These are phyloP conservation scores for Kradibia gibbosae DNA, from an alignment of 1,140 invertebrate genomes.

Conservation along the genomic window DNA sequence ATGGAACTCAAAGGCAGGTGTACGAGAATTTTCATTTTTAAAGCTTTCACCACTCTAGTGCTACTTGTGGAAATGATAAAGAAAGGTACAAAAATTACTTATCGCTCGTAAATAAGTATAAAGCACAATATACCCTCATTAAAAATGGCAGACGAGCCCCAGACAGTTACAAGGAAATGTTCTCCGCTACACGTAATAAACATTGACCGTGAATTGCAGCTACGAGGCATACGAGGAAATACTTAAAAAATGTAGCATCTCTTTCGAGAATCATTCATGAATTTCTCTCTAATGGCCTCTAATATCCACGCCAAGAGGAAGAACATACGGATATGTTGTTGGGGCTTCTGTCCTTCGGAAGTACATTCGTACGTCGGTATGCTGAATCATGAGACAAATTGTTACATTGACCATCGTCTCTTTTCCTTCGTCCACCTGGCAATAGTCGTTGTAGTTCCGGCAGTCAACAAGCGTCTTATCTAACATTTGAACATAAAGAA, in stretches of 20 bases:
- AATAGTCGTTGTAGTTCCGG: neutral
- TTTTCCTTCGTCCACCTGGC: neutral
- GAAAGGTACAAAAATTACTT: neutral
- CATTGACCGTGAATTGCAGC: neutral
- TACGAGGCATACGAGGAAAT: neutral
- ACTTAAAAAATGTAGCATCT: neutral
- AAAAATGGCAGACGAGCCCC: constrained; percentile 26
- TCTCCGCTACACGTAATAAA: neutral
- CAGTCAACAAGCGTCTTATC: constrained; percentile 14
- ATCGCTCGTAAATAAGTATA: neutral
- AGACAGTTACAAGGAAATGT: constrained; percentile 6
- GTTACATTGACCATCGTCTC: constrained; percentile 35
- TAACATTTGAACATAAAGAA: constrained; percentile 5
- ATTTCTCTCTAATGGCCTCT: constrained; percentile 33
- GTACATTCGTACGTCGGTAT: constrained; percentile 18
- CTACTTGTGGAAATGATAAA: neutral
- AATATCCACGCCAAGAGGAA: neutral
- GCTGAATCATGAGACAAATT: constrained; percentile 38
- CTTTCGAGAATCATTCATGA: constrained; percentile 25
- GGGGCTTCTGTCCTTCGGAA: neutral
- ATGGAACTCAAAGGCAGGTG: neutral
- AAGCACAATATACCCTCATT: constrained; percentile 23
- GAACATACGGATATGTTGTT: neutral
- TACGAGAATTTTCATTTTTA: neutral
- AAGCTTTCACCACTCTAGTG: neutral